Conservation (phyloP, 2,113 vertebrate species). For the Oenanthe melanoleuca region DNA sequence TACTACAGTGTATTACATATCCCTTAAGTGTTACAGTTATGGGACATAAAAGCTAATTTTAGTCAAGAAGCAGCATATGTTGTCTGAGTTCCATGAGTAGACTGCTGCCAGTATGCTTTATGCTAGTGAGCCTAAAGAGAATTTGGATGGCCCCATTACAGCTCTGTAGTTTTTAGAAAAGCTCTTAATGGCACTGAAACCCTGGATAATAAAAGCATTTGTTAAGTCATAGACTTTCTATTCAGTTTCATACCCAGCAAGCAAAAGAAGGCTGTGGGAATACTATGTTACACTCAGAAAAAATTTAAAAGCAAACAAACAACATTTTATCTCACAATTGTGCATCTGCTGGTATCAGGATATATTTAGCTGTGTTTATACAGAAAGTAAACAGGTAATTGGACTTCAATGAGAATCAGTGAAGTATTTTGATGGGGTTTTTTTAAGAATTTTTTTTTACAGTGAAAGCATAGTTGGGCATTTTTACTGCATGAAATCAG, state of each 20-base stretch:
- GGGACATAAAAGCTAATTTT: constrained; percentile 2
- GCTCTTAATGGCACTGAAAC: constrained; percentile 30
- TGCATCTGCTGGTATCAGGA: constrained; percentile 1
- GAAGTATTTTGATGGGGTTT: not conserved
- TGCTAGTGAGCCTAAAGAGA: not conserved
- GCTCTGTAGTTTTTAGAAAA: constrained; percentile 1
- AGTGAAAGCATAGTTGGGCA: not conserved
- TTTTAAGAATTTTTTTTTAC: not conserved
- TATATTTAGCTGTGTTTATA: constrained; percentile 27
- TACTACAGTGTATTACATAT: not conserved
- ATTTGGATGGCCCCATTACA: constrained; percentile 24
- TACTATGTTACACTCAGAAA: constrained; percentile 38
- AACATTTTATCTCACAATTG: not conserved
- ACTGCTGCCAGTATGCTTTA: not conserved
- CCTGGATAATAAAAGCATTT: constrained; percentile 45
- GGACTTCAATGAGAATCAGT: not conserved
- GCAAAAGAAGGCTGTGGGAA: constrained; percentile 43
- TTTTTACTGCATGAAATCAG: constrained; percentile 6
- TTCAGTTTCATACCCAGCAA: not conserved
- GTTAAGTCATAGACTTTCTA: constrained; percentile 30
- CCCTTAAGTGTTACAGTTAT: not conserved
- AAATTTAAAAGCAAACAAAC: constrained; percentile 42
- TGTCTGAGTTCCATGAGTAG: not conserved
- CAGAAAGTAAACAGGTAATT: constrained; percentile 30
- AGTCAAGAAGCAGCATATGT: not conserved